A percentile compares a stretch with the other conserved stretches of the same genome.
Conservation (phyloP, 2,113 vertebrate genomes). For the Nematolebias whitei region DNA sequence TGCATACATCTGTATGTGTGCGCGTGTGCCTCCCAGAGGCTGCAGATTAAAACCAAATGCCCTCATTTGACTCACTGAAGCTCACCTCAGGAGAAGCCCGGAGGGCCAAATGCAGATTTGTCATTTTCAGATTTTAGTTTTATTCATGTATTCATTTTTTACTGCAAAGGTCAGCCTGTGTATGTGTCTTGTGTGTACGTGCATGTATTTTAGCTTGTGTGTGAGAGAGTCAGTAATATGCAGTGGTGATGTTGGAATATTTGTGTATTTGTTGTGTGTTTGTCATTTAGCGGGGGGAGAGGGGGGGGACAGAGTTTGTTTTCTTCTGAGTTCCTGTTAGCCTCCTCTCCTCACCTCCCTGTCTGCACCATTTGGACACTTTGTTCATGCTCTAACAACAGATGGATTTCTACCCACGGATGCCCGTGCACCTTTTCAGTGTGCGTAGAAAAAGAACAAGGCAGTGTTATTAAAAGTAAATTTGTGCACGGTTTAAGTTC, state of each 20-base stretch:
- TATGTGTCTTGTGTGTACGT: conserved; percentile 32
- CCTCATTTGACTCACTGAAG: conserved; percentile 69
- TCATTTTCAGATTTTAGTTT: conserved; percentile 73
- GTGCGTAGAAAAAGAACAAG: neutral
- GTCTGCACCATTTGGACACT: neutral
- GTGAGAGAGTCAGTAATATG: neutral
- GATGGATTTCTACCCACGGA: conserved; percentile 16
- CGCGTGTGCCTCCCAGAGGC: conserved; percentile 30
- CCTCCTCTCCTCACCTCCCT: neutral
- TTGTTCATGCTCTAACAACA: conserved; percentile 4
- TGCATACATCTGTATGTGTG: neutral
- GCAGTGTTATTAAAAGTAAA: neutral
- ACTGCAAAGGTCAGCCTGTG: conserved; percentile 74
- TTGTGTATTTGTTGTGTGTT: conserved; percentile 25
- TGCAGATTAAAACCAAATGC: conserved; percentile 62
- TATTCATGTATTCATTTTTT: conserved; percentile 75
- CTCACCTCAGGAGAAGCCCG: conserved; percentile 53
- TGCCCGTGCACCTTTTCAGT: conserved; percentile 3
- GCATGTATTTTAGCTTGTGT: conserved; percentile 13
- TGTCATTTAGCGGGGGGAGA: conserved; percentile 12
- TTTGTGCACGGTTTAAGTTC: neutral
- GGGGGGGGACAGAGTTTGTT: conserved; percentile 14
- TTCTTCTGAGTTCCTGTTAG: conserved; percentile 1
- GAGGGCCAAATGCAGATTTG: conserved; percentile 73
- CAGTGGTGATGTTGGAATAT: conserved; percentile 26